phyloP scores from a whole-genome alignment of 1,140 invertebrate species.

The Apocrypta bakeri region DNA sequence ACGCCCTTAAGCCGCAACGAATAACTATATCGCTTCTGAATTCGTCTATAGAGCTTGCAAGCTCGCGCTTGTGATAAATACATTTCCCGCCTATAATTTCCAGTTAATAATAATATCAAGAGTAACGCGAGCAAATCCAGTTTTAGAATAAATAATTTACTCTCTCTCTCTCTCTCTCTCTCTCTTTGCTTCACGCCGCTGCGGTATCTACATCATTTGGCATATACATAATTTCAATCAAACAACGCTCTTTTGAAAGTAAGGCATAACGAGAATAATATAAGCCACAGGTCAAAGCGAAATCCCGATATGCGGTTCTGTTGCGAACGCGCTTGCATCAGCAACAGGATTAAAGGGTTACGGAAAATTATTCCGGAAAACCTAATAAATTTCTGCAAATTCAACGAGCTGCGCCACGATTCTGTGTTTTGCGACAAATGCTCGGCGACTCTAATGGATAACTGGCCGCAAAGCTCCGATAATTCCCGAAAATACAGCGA shows the following conservation, averaged over 20 bases:
- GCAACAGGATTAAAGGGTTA: constrained; percentile 36
- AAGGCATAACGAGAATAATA: not conserved
- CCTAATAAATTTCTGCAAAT: constrained; percentile 43
- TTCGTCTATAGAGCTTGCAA: not conserved
- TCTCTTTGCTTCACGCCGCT: not conserved
- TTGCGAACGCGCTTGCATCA: not conserved
- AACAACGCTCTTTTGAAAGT: not conserved
- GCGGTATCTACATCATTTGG: not conserved
- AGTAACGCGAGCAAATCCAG: not conserved
- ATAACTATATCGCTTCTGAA: not conserved
- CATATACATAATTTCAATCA: constrained; percentile 26
- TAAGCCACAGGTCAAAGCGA: constrained; percentile 28
- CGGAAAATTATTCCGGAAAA: constrained; percentile 33
- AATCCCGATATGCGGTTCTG: not conserved
- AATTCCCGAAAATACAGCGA: constrained; percentile 34
- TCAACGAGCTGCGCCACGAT: not conserved
- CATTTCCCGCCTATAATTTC: constrained; percentile 1
- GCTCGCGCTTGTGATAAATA: not conserved
- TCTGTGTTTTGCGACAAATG: not conserved
- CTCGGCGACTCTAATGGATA: not conserved
- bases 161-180: not conserved
- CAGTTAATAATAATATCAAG: constrained; percentile 11
- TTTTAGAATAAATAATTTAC: constrained; percentile 46
- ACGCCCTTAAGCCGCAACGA: not conserved
- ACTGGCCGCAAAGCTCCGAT: not conserved